Base-by-base conservation (phyloP, 2,113 vertebrate genomes). In the Oriolus oriolus region DNA sequence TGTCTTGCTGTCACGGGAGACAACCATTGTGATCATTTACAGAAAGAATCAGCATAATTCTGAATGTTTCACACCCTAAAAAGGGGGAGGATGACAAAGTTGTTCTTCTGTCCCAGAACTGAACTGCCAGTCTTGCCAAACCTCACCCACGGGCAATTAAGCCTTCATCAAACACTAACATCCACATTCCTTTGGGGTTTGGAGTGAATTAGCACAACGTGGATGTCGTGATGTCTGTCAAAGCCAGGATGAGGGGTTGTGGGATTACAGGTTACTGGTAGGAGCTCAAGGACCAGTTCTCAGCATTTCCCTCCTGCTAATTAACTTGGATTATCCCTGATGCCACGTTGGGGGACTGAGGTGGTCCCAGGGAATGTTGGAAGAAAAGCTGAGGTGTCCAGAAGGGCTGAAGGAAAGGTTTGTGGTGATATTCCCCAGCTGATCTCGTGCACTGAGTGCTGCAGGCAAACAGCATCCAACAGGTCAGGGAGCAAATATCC, bases 281-380 rank as follows among this genome's bases (percentile, higher is more conserved):
- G 39, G 2, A 59, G 33, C 26, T 41, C 45, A 15, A 15, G 61
- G 44, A 28, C 2, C 35, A 14, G 5, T 8, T 69, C 52, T 61
- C 42, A 30, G 6, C 42, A 37, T 44, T 79, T 53, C 28, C 31
- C 23, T 82, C 4, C 3, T 37, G n/a, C 21, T 61, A 27, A 65
- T 83, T 82, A 61, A 65, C 17, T 45, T 47, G 66, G 19, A 11
- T 89, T n/a, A n/a, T 35, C 19, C 53, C 64, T 66, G 21, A 3
- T 31, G 44, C 3, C 7, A 3, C 39, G 64, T 10, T 2, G 15
- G 20, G 50, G 47, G 37, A 13, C 17, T 6, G 52, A 44, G 31
- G 13, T 0, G 10, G 7, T 13, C 50, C 13, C 45, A 12, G 53
- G 13, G 22, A 20, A 4, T 0, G 8, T 3, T 39, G 79, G 61